Percentiles rank a stretch among this genome's conserved stretches.
Conservation (phyloP, 2,797 vertebrate genomes). For the Ataeniobius toweri region DNA sequence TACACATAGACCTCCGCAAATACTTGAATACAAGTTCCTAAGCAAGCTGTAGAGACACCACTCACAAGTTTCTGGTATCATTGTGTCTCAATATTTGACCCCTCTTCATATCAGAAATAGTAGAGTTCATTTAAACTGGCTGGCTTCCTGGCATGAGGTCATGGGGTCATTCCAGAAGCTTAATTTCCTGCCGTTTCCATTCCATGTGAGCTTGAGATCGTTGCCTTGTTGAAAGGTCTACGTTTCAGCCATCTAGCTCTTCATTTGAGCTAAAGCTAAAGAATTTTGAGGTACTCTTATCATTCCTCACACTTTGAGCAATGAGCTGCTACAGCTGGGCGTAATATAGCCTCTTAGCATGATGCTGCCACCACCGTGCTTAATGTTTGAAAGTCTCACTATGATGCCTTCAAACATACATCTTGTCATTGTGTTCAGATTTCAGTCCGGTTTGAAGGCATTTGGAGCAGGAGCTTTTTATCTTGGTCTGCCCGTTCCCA, state of each 20-base stretch:
- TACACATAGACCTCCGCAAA: too few species aligned
- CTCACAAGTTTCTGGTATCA: background rate
- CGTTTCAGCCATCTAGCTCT: background rate
- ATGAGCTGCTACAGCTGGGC: background rate
- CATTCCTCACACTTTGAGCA: background rate
- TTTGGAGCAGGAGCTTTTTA: background rate
- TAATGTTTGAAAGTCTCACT: background rate
- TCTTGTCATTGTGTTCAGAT: background rate
- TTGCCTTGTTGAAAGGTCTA: background rate
- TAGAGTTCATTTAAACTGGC: background rate
- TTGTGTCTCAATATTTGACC: background rate
- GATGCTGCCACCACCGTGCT: background rate
- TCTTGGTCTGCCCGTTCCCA: background rate
- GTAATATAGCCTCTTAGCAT: background rate
- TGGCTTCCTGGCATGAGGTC: background rate
- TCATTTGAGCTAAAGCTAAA: background rate
- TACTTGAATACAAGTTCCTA: background rate
- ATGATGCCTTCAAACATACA: too few species aligned
- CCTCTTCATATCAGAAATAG: background rate
- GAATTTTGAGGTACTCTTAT: background rate
- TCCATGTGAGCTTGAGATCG: background rate
- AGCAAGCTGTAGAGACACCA: background rate
- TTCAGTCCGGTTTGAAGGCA: background rate
- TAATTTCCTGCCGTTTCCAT: background rate
- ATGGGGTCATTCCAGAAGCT: background rate